Base-by-base conservation (phyloP, 1,140 invertebrate genomes). In the Drosophila arawakana region DNA sequence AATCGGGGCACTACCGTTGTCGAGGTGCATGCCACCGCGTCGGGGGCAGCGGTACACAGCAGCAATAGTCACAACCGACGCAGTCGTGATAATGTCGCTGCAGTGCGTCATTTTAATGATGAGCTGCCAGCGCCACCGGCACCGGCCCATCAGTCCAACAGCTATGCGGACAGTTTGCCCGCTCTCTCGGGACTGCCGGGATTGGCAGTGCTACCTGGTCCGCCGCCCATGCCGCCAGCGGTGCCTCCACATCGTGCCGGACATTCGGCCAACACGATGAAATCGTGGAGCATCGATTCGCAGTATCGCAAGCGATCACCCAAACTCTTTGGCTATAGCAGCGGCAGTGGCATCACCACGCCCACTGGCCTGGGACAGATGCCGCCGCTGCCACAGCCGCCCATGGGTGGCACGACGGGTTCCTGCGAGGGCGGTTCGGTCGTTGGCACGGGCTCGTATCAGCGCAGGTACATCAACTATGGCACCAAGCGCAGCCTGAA, bases 211-310 rank as follows among this genome's bases (percentile, higher is more conserved):
- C 95, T 96, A 57, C 96, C 96, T 30, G 25, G 25, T 30, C 25
- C 25, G 25, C 58, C 63, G 10, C 73, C 82, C 0, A 15, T 62
- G 47, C 63, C 93, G 70, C 95, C 95, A n/a, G 93, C 94, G 50
- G 95, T 96, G 57, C 96, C 96, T n/a, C 96, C 95, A 25, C 96
- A 97, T 93, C 94, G 95, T 25, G 93, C 82, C 10, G 79, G 58
- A 2, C 83, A 84, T 34, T 94, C 94, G 34, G 93, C 94, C 18
- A 96, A 95, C 81, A 96, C 95, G 61, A 94, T 97, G 35, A 96
- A 96, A 90, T 97, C 96, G 52, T 94, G 96, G 79, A 96, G 96
- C 15, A 96, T 97, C 95, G 96, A 97, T 85, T 95, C 96, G 3
- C 95, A 95, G 58, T 95, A 94, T 80, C 94, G 94, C 57, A 95